These are phyloP conservation scores for Drosophila insularis DNA, from an alignment of 1,140 invertebrate genomes.

Conservation along the genomic window DNA sequence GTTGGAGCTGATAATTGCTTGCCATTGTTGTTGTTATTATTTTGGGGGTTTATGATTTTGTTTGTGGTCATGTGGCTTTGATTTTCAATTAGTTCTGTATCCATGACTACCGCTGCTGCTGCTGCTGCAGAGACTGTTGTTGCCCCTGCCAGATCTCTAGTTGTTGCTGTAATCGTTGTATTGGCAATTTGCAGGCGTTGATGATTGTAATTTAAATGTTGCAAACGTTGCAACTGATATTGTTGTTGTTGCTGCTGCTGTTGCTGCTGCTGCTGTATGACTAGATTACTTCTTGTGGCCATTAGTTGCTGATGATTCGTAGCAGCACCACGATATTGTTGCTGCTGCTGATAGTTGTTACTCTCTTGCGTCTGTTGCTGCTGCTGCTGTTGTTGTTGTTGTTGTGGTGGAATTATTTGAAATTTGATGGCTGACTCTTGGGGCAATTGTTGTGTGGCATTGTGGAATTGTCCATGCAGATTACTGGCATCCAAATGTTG, in stretches of 20 bases:
- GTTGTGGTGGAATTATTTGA: slow-evolving; percentile 81
- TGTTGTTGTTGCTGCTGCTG: slow-evolving; percentile 66
- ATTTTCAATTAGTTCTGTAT: slow-evolving; percentile 77
- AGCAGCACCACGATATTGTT: slow-evolving; percentile 69
- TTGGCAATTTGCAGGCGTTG: slow-evolving; percentile 78
- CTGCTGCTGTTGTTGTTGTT: slow-evolving; percentile 65
- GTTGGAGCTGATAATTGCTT: slow-evolving; percentile 71
- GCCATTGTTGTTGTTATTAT: slow-evolving; percentile 40
- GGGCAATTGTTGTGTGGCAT: slow-evolving; percentile 70
- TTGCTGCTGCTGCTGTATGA: slow-evolving; percentile 68
- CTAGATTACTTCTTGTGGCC: slow-evolving; percentile 71
- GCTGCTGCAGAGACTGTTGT: slow-evolving; percentile 26
- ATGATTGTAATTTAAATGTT: slow-evolving; percentile 75
- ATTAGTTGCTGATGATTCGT: slow-evolving; percentile 54
- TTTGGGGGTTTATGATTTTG: slow-evolving; percentile 60
- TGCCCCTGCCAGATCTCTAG: slow-evolving; percentile 51
- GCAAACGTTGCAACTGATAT: slow-evolving; percentile 68
- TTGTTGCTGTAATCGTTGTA: slow-evolving; percentile 79
- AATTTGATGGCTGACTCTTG: slow-evolving; percentile 81
- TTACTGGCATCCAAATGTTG: slow-evolving; percentile 47
- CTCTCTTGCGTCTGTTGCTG: slow-evolving; percentile 57
- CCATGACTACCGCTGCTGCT: slow-evolving; percentile 54
- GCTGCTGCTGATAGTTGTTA: slow-evolving; percentile 54
- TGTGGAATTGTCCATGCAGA: slow-evolving; percentile 63
- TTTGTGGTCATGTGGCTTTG: slow-evolving; percentile 67